A percentile compares a stretch with the other conserved stretches of the same genome.
phyloP scores from a whole-genome alignment of 2,797 vertebrate species.

The Limnodromus scolopaceus region DNA sequence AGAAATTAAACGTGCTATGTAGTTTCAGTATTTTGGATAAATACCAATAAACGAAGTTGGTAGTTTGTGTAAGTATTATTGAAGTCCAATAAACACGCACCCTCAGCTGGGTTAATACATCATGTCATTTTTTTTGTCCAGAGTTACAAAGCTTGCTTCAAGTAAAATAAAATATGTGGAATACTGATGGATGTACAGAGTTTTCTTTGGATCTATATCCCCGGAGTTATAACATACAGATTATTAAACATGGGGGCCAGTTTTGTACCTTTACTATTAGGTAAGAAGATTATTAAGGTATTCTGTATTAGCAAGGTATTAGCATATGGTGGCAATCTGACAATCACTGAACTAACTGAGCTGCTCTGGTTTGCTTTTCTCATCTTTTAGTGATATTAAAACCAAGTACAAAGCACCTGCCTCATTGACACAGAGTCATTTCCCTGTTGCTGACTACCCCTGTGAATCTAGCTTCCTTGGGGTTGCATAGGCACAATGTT shows the following conservation, averaged over 20 bases:
- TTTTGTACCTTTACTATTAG: background rate
- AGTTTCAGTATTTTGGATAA: background rate
- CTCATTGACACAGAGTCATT: background rate
- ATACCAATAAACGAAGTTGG: background rate
- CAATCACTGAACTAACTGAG: background rate
- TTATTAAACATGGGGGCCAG: background rate
- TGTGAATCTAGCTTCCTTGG: background rate
- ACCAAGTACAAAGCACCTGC: background rate
- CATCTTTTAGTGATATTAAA: background rate
- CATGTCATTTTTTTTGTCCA: background rate
- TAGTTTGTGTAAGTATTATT: background rate
- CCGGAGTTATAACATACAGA: rapidly evolving
- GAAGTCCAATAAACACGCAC: background rate
- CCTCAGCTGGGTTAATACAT: background rate
- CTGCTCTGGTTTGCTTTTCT: background rate
- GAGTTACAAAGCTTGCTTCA: background rate
- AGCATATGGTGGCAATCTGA: background rate
- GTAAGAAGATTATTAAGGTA: background rate
- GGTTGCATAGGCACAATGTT: background rate
- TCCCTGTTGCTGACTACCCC: background rate
- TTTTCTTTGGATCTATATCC: background rate
- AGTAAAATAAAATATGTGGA: background rate
- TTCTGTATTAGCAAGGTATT: background rate
- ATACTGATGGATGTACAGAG: background rate
- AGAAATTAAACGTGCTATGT: background rate